Evolutionary conservation across 64 coral and sea anemone species (phyloP).

Genomic region (Dendrophyllia cribrosa): DNA sequence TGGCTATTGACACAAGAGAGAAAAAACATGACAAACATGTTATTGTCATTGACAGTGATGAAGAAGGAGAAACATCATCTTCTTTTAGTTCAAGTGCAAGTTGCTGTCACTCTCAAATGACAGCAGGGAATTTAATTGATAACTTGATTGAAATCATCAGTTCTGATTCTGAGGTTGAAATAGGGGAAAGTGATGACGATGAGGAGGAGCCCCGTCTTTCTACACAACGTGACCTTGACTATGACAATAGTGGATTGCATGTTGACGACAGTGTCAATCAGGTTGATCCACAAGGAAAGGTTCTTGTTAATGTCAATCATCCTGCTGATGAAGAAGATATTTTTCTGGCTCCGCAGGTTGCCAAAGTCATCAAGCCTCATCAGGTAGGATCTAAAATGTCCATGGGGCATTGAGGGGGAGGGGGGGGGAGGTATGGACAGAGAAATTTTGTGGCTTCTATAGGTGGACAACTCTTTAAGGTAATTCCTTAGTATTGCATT

Average conservation of each 20-base stretch:
- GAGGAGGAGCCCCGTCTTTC: not conserved
- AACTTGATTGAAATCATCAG: conserved; percentile 79
- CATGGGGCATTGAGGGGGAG: not conserved
- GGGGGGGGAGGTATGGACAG: not conserved
- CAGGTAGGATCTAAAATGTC: conserved; percentile 73
- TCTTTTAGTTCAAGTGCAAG: not conserved
- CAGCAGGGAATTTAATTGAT: not conserved
- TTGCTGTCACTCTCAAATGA: conserved; percentile 16
- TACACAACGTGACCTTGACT: conserved; percentile 49
- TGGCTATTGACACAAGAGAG: conserved; percentile 82
- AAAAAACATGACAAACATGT: conserved; percentile 57
- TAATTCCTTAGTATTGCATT: too few species aligned
- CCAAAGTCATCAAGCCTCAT: conserved; percentile 83
- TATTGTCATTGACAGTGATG: conserved; percentile 98
- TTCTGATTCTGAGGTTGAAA: conserved; percentile 83
- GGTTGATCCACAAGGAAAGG: conserved; percentile 74
- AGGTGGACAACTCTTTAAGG: not conserved
- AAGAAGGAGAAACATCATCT: conserved; percentile 39
- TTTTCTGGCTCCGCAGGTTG: conserved; percentile 84
- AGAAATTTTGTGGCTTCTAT: not conserved
- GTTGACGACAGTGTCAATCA: conserved; percentile 79
- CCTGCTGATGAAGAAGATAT: conserved; percentile 87
- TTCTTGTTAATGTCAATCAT: conserved; percentile 91
- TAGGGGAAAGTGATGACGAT: not conserved
- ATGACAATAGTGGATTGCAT: conserved; percentile 89